These are phyloP conservation scores for Drosophila subpulchrella DNA, from an alignment of 1,140 invertebrate genomes.

Conservation along the genomic window DNA sequence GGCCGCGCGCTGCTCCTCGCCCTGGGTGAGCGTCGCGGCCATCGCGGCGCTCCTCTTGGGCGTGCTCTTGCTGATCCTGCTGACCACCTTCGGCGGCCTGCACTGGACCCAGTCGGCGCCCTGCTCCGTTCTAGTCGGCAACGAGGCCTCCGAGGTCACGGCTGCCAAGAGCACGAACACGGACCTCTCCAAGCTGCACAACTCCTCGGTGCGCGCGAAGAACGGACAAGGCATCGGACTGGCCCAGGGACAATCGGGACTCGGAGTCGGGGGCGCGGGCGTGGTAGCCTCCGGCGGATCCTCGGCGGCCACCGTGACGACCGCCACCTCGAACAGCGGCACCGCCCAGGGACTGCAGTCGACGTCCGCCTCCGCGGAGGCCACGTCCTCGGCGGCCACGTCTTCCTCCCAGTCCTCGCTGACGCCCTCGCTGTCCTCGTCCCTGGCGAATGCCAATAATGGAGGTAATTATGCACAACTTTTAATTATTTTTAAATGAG, in stretches of 20 bases:
- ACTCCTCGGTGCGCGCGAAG: slow-evolving; percentile 86
- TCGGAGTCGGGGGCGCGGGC: slow-evolving; percentile 85
- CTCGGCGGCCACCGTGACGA: slow-evolving; percentile 55
- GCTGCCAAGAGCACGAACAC: slow-evolving; percentile 84
- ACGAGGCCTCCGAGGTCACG: slow-evolving; percentile 82
- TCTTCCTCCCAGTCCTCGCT: slow-evolving; percentile 73
- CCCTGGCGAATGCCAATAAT: slow-evolving; percentile 84
- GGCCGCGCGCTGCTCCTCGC: slow-evolving; percentile 94
- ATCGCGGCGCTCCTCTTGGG: slow-evolving; percentile 92
- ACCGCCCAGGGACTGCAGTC: slow-evolving; percentile 74
- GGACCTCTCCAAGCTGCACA: slow-evolving; percentile 80
- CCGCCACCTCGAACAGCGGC: slow-evolving; percentile 72
- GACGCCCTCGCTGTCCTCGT: slow-evolving; percentile 75
- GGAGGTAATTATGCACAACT: slow-evolving; percentile 84
- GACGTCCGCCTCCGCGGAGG: slow-evolving; percentile 73
- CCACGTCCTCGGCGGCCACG: slow-evolving; percentile 67
- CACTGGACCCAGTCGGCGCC: slow-evolving; percentile 92
- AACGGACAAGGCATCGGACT: slow-evolving; percentile 85
- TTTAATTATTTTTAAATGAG: slow-evolving; percentile 85
- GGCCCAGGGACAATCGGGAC: slow-evolving; percentile 80
- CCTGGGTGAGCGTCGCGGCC: slow-evolving; percentile 94
- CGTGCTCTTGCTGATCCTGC: slow-evolving; percentile 92
- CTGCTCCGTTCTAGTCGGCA: slow-evolving; percentile 93
- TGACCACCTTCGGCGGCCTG: slow-evolving; percentile 93
- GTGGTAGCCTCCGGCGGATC: slow-evolving; percentile 77